These are phyloP conservation scores for Pygmarrhopalites habei DNA, from an alignment of 1,140 invertebrate genomes.

Conservation along the genomic window DNA sequence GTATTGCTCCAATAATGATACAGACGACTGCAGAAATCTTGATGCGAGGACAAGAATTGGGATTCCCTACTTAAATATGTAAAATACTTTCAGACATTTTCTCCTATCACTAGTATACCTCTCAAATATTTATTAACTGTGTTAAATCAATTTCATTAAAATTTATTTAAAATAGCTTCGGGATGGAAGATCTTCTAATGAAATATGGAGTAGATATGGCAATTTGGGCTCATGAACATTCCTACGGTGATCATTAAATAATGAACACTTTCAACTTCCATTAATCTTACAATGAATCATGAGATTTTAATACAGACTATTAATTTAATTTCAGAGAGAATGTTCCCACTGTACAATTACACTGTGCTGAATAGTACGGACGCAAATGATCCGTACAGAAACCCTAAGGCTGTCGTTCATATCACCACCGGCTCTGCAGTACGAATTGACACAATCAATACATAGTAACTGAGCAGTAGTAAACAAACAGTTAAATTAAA, in stretches of 20 bases:
- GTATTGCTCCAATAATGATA: slow-evolving; percentile 70
- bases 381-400: slow-evolving; percentile 62
- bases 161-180: slow-evolving; percentile 10
- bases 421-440: slow-evolving; percentile 87
- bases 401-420: slow-evolving; percentile 84
- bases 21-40: slow-evolving; percentile 76
- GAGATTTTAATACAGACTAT: no score
- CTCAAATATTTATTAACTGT: no score
- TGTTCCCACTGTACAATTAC: slow-evolving; percentile 86
- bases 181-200: slow-evolving; percentile 75
- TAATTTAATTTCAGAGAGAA: no score
- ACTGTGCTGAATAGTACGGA: slow-evolving; percentile 68
- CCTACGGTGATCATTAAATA: no score
- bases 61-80: slow-evolving; percentile 54
- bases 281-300: no score
- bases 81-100: slow-evolving; percentile 43
- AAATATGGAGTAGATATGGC: slow-evolving; percentile 84
- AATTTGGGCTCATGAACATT: slow-evolving; percentile 95
- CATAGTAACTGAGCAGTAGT: no score
- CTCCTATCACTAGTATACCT: no score
- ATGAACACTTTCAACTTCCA: no score
- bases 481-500: no score
- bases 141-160: no score
- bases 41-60: slow-evolving; percentile 66
- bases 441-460: no score